A percentile compares a stretch with the other conserved stretches of the same genome.
phyloP scores from a whole-genome alignment of 1,140 invertebrate genomes.

The Andrena cerasifolii region DNA sequence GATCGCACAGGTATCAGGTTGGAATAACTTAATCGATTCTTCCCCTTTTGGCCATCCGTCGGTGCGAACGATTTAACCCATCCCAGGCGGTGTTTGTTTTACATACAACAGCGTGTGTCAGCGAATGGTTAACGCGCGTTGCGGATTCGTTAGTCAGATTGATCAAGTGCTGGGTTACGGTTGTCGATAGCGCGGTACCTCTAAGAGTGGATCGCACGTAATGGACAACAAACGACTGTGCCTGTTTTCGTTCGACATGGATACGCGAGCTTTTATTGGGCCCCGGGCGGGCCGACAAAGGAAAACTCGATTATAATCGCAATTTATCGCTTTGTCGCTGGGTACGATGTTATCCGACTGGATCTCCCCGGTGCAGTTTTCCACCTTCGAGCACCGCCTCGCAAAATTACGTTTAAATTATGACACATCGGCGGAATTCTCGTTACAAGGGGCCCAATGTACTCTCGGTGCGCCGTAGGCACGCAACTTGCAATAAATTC shows the following conservation, averaged over 20 bases:
- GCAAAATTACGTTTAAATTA: constrained; percentile 62
- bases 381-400: constrained; percentile 5
- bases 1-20: not conserved
- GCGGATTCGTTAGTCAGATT: not conserved
- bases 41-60: no score
- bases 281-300: constrained; percentile 10
- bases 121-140: not conserved
- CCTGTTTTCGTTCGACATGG: not conserved
- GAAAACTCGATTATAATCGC: constrained; percentile 5
- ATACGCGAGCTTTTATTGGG: not conserved
- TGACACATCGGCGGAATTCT: constrained; percentile 48
- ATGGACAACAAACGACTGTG: not conserved
- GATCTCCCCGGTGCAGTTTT: constrained; percentile 19
- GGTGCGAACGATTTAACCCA: not conserved
- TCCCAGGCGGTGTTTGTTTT: no score
- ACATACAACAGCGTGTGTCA: not conserved
- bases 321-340: constrained; percentile 21
- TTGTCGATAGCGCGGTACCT: not conserved
- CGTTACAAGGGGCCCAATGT: constrained; percentile 28
- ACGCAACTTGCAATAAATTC: constrained; percentile 49
- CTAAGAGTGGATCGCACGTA: not conserved
- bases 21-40: not conserved
- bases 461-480: not conserved
- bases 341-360: constrained; percentile 16
- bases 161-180: not conserved